Percentiles rank a stretch among this genome's conserved stretches.
Evolutionary conservation across 2,888 invertebrate genomes (phyloP).

Genomic region (Theodoxus fluviatilis): DNA sequence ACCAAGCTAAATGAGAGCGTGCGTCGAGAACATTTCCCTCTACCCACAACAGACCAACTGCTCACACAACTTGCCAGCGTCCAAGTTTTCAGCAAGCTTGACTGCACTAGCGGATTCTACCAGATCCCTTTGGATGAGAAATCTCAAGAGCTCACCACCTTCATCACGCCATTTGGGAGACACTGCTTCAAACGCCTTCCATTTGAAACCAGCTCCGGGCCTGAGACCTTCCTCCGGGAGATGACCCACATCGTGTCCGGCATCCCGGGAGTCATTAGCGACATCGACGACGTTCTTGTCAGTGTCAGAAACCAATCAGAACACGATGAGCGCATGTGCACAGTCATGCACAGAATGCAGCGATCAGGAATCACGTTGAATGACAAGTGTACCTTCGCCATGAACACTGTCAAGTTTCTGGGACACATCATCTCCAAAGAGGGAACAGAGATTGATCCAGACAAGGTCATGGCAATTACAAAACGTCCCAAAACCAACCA

Average conservation of each 20-base stretch:
- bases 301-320: slow-evolving; percentile 6
- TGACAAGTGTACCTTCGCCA: slow-evolving; percentile 33
- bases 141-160: slow-evolving; percentile 33
- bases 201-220: slow-evolving; percentile 56
- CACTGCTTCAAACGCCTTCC: slow-evolving; percentile 36
- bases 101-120: slow-evolving; percentile 30
- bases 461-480: slow-evolving; percentile 1
- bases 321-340: background rate
- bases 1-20: slow-evolving; percentile 27
- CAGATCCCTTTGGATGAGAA: slow-evolving; percentile 25
- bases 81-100: slow-evolving; percentile 28
- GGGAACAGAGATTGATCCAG: slow-evolving; percentile 16
- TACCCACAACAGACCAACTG: slow-evolving; percentile 27
- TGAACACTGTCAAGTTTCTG: slow-evolving; percentile 28
- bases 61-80: slow-evolving; percentile 27
- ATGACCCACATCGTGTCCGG: slow-evolving; percentile 43
- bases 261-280: slow-evolving; percentile 30
- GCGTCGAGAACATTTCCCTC: slow-evolving; percentile 22
- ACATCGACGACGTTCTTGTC: slow-evolving; percentile 37
- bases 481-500: slow-evolving; percentile 6
- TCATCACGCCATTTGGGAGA: slow-evolving; percentile 39
- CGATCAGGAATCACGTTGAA: slow-evolving; percentile 30
- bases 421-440: slow-evolving; percentile 31
- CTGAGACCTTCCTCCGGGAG: slow-evolving; percentile 64
- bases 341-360: too few species aligned